Conservation (phyloP, 2,797 vertebrate species). For the Enteromius anoplus region DNA sequence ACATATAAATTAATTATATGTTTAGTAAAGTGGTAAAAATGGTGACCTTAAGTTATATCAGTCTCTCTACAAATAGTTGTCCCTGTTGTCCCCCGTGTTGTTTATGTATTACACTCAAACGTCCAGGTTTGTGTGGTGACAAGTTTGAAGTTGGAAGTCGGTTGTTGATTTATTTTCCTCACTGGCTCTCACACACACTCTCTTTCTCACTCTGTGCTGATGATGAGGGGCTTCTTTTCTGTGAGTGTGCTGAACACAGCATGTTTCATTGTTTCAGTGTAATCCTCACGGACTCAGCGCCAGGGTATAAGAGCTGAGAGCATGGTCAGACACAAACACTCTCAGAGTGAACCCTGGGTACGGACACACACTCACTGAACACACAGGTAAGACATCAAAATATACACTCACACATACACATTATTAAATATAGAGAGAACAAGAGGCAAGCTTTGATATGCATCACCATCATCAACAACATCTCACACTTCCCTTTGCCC, state of each 20-base stretch:
- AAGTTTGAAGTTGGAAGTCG: not conserved
- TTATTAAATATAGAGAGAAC: not conserved
- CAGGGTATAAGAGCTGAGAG: conserved; percentile 79
- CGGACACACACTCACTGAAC: conserved; percentile 69
- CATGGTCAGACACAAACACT: conserved; percentile 69
- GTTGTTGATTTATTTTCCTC: not conserved
- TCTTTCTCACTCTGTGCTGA: conserved; percentile 69
- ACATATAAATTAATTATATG: not conserved
- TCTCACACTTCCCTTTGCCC: not conserved
- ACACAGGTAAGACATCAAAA: conserved; percentile 72
- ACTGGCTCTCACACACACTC: conserved; percentile 31
- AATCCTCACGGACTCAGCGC: conserved; percentile 77
- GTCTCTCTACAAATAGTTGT: not conserved
- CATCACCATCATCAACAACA: not conserved
- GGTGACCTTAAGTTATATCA: not conserved
- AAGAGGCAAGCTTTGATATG: not conserved
- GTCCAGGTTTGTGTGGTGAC: not conserved
- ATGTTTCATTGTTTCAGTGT: conserved; percentile 74
- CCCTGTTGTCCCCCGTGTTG: not conserved
- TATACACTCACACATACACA: conserved; percentile 22
- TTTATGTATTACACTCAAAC: not conserved
- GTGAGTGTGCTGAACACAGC: conserved; percentile 73
- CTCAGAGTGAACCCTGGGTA: conserved; percentile 72
- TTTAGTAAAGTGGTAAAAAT: not conserved
- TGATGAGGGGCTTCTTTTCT: conserved; percentile 80